Base-by-base conservation (phyloP, 2,797 vertebrate genomes). In the Prunella strophiata region DNA sequence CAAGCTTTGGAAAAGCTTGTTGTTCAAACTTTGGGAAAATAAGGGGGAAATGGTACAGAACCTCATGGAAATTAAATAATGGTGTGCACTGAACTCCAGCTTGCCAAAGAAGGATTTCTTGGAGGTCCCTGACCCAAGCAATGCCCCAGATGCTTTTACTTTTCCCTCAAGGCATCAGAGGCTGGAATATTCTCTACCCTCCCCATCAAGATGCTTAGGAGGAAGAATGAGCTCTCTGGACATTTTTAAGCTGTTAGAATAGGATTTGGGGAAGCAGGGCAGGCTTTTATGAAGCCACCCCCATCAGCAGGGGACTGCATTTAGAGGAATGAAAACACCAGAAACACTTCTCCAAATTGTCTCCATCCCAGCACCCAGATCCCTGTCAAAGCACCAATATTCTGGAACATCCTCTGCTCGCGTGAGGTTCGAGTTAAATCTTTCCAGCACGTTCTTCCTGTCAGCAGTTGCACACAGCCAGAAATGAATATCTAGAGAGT, bases 401-500 rank as follows among this genome's bases (percentile, higher is more conserved):
- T 83, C 59, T 78, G 75, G 78, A 83, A 73, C 65, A 84, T 61
- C 76, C 7, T 59, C 65, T 2, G 23, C 48, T 84, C 13, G 57
- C 4, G 8, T 55, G 55, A 87, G 76, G 73, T 26, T 90, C n/a
- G 74, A 90, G 78, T 78, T 73, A 89, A 94, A 87, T 71, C 79
- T 85, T 76, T 87, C 71, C 76, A 86, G 82, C 73, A 67, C 77
- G 25, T 93, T 88, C 82, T 88, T 93, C 73, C 94, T 93, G 91
- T 91, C 30, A 18, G 80, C 84, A 78, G 80, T 38, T 50, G 23
- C 89, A 51, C 57, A 18, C 59, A 86, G 85, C 75, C 87, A 94
- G 93, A 57, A 96, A 87, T 29, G 0, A 67, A 40, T 76, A 91
- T 65, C 84, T 54, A 72, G 74, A 94, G 62, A 79, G 42, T 1